A percentile compares a stretch with the other conserved stretches of the same genome.
phyloP scores from a whole-genome alignment of 2,797 vertebrate genomes.

The Menidia menidia region DNA sequence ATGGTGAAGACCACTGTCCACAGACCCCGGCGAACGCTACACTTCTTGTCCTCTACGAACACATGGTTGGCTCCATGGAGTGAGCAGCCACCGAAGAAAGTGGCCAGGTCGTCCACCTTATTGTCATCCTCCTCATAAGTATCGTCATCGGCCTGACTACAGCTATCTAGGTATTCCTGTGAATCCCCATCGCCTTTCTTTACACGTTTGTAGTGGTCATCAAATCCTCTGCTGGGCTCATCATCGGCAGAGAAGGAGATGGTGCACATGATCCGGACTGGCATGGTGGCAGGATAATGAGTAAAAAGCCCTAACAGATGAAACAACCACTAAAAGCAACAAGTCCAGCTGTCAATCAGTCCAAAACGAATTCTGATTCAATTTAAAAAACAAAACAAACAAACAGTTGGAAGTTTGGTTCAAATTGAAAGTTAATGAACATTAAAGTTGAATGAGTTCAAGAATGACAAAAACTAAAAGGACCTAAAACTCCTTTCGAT shows the following conservation, averaged over 20 bases:
- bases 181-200: conserved; percentile 62
- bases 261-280: conserved; percentile 94
- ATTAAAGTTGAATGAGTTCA: neutral
- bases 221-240: conserved; percentile 75
- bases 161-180: conserved; percentile 69
- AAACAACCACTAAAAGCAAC: neutral
- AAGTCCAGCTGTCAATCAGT: conserved; percentile 7
- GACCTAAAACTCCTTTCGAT: neutral
- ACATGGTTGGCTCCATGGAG: conserved; percentile 93
- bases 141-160: conserved; percentile 62
- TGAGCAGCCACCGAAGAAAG: conserved; percentile 88
- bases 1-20: conserved; percentile 89
- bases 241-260: conserved; percentile 92
- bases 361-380: neutral
- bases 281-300: conserved; percentile 78
- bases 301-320: neutral
- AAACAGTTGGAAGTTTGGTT: neutral
- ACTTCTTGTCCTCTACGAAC: conserved; percentile 87
- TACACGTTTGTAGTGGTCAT: conserved; percentile 81
- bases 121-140: conserved; percentile 74
- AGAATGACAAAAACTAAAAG: neutral
- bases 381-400: neutral
- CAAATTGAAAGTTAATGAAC: conserved; percentile 7
- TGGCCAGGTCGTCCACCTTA: conserved; percentile 79
- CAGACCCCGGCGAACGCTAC: conserved; percentile 85